Evolutionary conservation across 2,797 vertebrate genomes (phyloP), one percentile per base, ranked within the genome.

Genomic region (Cephalopachus bancanus): DNA sequence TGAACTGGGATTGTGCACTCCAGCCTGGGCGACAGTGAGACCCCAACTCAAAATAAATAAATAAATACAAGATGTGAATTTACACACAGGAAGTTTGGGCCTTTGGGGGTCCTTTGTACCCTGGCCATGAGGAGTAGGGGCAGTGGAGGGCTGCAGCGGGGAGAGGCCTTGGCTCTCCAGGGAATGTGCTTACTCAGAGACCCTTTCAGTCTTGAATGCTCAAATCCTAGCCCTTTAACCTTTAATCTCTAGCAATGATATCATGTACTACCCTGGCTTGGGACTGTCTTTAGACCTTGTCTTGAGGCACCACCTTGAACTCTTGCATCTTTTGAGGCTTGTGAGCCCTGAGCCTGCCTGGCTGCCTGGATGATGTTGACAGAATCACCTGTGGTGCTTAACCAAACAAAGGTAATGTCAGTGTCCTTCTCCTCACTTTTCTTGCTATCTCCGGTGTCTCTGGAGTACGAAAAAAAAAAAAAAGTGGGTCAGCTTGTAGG

Each of bases 121-220:
- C 67, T 11, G 6, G 22, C 64, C 2, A 0, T 24, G 57, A 84
- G 30, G 60, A 30, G 17, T 24, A 51, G 71, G 37, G 53, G 17
- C n/a, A 2, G 0, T 2, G 33, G 69, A 78, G 59, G 57, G 24
- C 26, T 9, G 0, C 0, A 26, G 5, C 15, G 8, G 76, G 79
- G n/a, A 76, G 51, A 51, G 33, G 12, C 22, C 28, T 51, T 76
- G 28, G 20, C 22, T 83, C 28, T 85, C 62, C 15, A 2, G 5
- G 37, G 33, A 16, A 7, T 62, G 44, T 57, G 22, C 20, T 55
- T 30, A 0, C 11, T 28, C 5, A 8, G 37, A 88, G 51, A 37
- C 24, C 44, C 89, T 79, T 30, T 5, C 6, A 2, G 1, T 30
- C 80, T 24, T 53, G 19, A 8, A 20, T 3, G 4, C 53, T 24